Base-by-base conservation (phyloP, 2,113 vertebrate species). In the Trinectes maculatus region DNA sequence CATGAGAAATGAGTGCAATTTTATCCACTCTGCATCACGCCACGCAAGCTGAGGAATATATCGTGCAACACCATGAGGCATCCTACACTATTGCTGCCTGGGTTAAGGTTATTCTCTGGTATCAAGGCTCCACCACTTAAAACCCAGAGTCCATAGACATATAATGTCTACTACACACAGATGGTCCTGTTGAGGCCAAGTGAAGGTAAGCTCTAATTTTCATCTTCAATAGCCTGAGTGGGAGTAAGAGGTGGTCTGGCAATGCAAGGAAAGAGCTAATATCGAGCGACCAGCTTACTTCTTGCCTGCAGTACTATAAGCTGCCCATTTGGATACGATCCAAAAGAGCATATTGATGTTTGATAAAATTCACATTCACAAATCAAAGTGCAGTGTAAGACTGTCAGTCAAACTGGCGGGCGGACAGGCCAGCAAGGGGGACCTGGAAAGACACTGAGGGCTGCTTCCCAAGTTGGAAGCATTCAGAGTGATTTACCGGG, bases 321-420 rank as follows among this genome's bases (percentile, higher is more conserved):
- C 84, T 72, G 60, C 36, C 43, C 49, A 77, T 83, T 84, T 85
- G 74, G 65, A 85, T 68, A 60, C 48, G 54, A 87, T 79, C 84
- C 80, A 83, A 79, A 83, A 61, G 52, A 85, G 67, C 65, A 73
- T 87, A 89, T 86, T 79, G 82, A 91, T 83, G 71, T 79, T 60
- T 78, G 74, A 86, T 79, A 42, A 87, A 85, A 84, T 77, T 82
- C 64, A 65, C 64, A 86, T 84, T 81, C 72, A 69, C 82, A 87
- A 90, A 85, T 91, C 77, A 85, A 78, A 86, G 71, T 63, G 67
- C 72, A 80, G 46, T 71, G 64, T 60, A 49, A 61, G 42, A 47
- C 74, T 70, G 67, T 57, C 71, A 71, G 74, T 28, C 3, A 21
- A 66, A 59, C 63, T 60, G 66, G 65, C 74, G 43, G 63, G 62